These are phyloP conservation scores for Aethes cnicana DNA, from an alignment of 2,888 invertebrate species.

Conservation along the genomic window DNA sequence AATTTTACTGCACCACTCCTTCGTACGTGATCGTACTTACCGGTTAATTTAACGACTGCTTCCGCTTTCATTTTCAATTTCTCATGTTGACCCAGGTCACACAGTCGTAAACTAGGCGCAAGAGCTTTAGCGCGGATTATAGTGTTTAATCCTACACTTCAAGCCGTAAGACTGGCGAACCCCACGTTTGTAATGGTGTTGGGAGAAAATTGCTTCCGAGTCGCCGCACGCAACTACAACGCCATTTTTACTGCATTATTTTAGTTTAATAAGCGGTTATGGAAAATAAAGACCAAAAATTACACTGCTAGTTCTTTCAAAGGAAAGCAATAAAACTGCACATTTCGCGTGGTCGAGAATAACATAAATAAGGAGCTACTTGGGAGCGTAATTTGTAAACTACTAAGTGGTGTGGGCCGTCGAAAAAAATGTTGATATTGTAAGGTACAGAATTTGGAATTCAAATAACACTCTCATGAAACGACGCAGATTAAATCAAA, in stretches of 20 bases:
- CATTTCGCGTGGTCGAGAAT: neutral
- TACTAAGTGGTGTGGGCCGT: too few relatives aligned
- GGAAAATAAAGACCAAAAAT: slow-evolving; percentile 7
- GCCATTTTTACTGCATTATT: slow-evolving; percentile 36
- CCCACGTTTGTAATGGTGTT: slow-evolving; percentile 51
- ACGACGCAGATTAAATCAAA: neutral
- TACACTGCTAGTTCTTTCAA: slow-evolving; percentile 1
- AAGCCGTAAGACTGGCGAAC: slow-evolving; percentile 49
- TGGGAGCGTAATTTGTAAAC: too few relatives aligned
- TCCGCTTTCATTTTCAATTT: neutral
- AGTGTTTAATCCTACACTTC: slow-evolving; percentile 51
- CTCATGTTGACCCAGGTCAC: slow-evolving; percentile 20
- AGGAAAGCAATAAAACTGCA: slow-evolving; percentile 4
- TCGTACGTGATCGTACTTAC: slow-evolving; percentile 6
- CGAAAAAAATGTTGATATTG: too few relatives aligned
- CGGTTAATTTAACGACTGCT: slow-evolving; percentile 13
- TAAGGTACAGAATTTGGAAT: neutral
- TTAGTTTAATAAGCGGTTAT: slow-evolving; percentile 29
- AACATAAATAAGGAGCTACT: too few relatives aligned
- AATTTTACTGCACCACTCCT: slow-evolving; percentile 37
- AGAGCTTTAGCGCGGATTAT: slow-evolving; percentile 22
- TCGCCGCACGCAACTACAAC: slow-evolving; percentile 54
- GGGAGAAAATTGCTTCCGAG: slow-evolving; percentile 61
- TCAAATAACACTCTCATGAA: neutral
- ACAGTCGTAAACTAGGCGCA: slow-evolving; percentile 20